Evolutionary conservation across 2,113 vertebrate species (phyloP).

Genomic region (Riparia riparia): DNA sequence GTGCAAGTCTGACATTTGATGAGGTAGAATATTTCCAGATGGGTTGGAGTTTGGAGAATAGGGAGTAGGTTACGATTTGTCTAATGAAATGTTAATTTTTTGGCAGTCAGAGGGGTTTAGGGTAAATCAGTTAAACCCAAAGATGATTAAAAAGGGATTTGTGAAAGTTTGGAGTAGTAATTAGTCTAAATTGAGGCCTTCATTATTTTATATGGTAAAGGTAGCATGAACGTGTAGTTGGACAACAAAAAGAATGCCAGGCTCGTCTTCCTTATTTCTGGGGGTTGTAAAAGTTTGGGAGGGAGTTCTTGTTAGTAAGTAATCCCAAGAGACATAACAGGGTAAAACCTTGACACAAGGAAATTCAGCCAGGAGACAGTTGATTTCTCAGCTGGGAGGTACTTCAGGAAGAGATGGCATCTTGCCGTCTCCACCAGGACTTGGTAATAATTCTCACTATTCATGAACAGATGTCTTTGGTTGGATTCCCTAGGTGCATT

Average conservation of each 20-base stretch:
- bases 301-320: slow-evolving; percentile 60
- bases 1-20: slow-evolving; percentile 60
- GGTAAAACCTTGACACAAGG: slow-evolving; percentile 70
- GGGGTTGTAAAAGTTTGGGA: slow-evolving; percentile 32
- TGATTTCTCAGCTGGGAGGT: slow-evolving; percentile 84
- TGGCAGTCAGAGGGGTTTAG: slow-evolving; percentile 68
- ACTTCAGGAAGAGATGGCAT: slow-evolving; percentile 80
- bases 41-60: slow-evolving; percentile 59
- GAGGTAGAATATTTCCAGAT: slow-evolving; percentile 72
- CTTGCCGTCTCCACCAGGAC: slow-evolving; percentile 78
- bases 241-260: background rate
- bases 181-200: slow-evolving; percentile 69
- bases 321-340: slow-evolving; percentile 53
- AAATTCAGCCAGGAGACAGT: slow-evolving; percentile 75
- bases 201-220: slow-evolving; percentile 52
- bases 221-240: background rate
- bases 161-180: slow-evolving; percentile 69
- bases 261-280: background rate
- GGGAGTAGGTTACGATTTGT: slow-evolving; percentile 66
- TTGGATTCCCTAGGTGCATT: slow-evolving; percentile 80
- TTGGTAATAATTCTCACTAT: slow-evolving; percentile 83
- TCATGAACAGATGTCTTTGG: slow-evolving; percentile 86
- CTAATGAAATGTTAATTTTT: slow-evolving; percentile 73
- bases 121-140: slow-evolving; percentile 63
- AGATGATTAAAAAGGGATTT: slow-evolving; percentile 74